These are phyloP conservation scores for Brachyrhaphis roseni DNA, from an alignment of 2,797 vertebrate species.

Conservation along the genomic window DNA sequence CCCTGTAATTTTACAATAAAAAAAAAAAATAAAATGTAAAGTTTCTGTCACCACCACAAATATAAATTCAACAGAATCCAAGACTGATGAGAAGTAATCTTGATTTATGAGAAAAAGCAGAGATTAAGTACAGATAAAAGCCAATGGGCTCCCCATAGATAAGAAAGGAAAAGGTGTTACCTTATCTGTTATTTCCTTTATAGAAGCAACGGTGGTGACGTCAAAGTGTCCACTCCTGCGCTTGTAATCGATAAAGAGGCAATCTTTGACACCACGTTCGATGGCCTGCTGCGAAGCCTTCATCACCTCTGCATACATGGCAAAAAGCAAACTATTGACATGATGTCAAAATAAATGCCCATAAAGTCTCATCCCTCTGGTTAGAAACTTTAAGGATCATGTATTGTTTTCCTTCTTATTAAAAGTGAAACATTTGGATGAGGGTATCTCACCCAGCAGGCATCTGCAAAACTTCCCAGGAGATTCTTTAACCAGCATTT, in stretches of 20 bases:
- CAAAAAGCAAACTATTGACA: background rate
- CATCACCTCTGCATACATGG: constrained; percentile 90
- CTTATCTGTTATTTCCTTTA: constrained; percentile 97
- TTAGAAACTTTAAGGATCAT: background rate
- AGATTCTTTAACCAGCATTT: constrained; percentile 96
- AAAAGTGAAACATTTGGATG: constrained; percentile 15
- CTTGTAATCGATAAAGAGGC: constrained; percentile 98
- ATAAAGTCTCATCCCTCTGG: background rate
- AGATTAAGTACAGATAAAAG: constrained; percentile 45
- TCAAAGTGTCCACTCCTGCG: constrained; percentile 97
- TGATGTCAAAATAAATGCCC: background rate
- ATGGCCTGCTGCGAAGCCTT: constrained; percentile 99
- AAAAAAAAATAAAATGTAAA: background rate
- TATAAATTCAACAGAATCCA: constrained; percentile 4
- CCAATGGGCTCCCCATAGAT: constrained; percentile 28
- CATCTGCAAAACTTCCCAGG: constrained; percentile 97
- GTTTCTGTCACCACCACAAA: background rate
- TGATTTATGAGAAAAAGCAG: constrained; percentile 23
- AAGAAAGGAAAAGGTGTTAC: constrained; percentile 65
- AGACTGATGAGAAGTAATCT: constrained; percentile 10
- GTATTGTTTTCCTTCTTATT: background rate
- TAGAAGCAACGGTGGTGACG: constrained; percentile 96
- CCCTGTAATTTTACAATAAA: constrained; percentile 77
- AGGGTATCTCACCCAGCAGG: constrained; percentile 87
- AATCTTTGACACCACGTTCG: constrained; percentile 95